These are phyloP conservation scores for Rattus rattus DNA, from an alignment of 2,113 vertebrate genomes.

Conservation along the genomic window DNA sequence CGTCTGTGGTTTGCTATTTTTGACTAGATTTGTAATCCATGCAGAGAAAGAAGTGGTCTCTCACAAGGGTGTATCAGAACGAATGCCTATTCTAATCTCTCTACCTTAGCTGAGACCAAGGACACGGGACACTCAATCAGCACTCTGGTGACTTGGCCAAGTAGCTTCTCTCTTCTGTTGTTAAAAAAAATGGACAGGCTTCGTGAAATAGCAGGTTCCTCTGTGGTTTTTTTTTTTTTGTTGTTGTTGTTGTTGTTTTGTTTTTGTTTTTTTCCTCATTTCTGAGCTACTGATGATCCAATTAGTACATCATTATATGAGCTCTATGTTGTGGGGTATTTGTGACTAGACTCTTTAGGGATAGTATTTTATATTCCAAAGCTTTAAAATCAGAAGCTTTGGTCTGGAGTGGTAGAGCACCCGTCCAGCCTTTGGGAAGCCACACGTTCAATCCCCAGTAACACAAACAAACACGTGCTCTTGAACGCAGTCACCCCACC, in stretches of 20 bases:
- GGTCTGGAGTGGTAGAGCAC: background rate
- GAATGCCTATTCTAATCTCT: background rate
- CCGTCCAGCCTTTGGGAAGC: background rate
- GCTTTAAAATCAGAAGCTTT: constrained; percentile 16
- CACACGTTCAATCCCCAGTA: background rate
- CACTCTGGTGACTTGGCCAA: background rate
- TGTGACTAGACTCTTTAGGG: background rate
- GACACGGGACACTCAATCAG: background rate
- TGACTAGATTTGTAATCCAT: background rate
- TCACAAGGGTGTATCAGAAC: background rate
- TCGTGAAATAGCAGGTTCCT: background rate
- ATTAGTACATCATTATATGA: background rate
- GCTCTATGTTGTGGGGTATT: background rate
- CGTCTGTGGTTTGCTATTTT: background rate
- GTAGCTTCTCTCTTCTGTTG: background rate
- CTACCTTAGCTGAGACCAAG: background rate
- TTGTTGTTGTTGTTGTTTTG: background rate
- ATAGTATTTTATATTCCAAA: background rate
- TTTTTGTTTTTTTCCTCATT: background rate
- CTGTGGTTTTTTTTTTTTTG: background rate
- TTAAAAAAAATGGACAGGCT: background rate
- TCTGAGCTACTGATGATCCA: background rate
- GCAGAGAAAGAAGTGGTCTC: background rate
- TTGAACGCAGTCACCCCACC: background rate
- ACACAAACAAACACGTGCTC: background rate